Conservation (phyloP, 2,888 invertebrate genomes). For the Hydriomena furcata region DNA sequence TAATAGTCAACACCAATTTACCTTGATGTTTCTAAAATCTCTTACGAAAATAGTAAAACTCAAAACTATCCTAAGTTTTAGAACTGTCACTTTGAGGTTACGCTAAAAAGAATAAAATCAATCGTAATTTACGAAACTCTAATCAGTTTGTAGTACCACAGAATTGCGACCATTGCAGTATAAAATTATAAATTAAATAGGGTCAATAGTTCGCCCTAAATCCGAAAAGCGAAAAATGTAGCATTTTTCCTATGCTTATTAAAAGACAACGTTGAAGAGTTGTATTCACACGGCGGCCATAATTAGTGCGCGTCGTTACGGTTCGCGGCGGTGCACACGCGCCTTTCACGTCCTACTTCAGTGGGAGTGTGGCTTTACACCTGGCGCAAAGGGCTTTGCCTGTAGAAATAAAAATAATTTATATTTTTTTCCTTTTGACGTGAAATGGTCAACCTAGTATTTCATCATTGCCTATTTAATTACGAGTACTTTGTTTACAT, state of each 20-base stretch:
- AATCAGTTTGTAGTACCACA: neutral
- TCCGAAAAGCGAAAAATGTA: constrained; percentile 10
- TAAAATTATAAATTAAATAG: constrained; percentile 1
- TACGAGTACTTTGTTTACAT: too few relatives aligned
- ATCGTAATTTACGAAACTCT: too few relatives aligned
- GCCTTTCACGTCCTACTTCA: constrained; percentile 5
- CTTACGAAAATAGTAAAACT: too few relatives aligned
- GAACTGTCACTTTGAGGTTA: too few relatives aligned
- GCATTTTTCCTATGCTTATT: constrained; percentile 12
- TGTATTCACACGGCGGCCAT: constrained; percentile 18
- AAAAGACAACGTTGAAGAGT: constrained; percentile 23
- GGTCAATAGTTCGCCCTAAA: constrained; percentile 11
- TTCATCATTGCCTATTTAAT: too few relatives aligned
- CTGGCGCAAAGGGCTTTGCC: neutral
- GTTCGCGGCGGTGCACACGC: constrained; percentile 1
- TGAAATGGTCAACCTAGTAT: too few relatives aligned
- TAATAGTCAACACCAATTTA: too few relatives aligned
- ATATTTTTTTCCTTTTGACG: too few relatives aligned
- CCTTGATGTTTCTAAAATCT: too few relatives aligned
- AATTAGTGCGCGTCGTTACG: constrained; percentile 32
- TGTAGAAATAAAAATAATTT: neutral
- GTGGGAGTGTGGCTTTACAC: constrained; percentile 12
- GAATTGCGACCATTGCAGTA: too few relatives aligned
- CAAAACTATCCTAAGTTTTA: too few relatives aligned
- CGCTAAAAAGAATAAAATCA: too few relatives aligned